Base-by-base conservation (phyloP, 2,113 vertebrate species). In the Saccopteryx bilineata region DNA sequence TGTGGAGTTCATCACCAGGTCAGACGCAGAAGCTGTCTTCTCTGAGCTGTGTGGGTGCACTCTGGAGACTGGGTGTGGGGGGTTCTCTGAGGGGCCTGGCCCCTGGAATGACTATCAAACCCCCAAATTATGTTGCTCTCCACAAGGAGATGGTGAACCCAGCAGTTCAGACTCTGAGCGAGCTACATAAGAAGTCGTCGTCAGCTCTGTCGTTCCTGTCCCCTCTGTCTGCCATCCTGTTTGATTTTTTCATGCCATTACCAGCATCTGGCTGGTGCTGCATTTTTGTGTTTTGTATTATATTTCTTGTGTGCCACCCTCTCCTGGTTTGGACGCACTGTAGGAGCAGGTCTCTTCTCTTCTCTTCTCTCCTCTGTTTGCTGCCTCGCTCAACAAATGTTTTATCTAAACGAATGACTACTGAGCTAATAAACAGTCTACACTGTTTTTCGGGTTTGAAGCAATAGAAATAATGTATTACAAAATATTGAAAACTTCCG, bases 401-500 rank as follows among this genome's bases (percentile, higher is more conserved):
- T 13, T 95, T 48, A 9, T 28, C 86, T 75, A 28, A 54, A 86
- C 71, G 66, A 75, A 26, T 39, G 39, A 75, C 56, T 52, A 75
- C 23, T 75, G 5, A 76, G 26, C 61, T 61, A 72, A 19, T 66
- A 54, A 63, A 81, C 9, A 74, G 18, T 80, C 69, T 13, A 60
- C 11, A 56, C 92, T 69, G 26, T 69, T 93, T 93, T 86, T 63
- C 52, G 66, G 17, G 71, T 83, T 75, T 92, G 4, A 60, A 69
- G 76, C 18, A 80, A 80, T 26, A 80, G 4, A 93, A 91, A 74
- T n/a, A 83, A 79, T 15, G 15, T 56, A 56, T 46, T 50, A n/a
- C 19, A 76, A 87, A 52, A 68, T 58, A 74, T 15, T 65, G 1
- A 87, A 93, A 91, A 92, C 87, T 23, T 96, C 15, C 75, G 5